phyloP scores from a whole-genome alignment of 1,140 invertebrate species.

The Lutraria rhynchaena region DNA sequence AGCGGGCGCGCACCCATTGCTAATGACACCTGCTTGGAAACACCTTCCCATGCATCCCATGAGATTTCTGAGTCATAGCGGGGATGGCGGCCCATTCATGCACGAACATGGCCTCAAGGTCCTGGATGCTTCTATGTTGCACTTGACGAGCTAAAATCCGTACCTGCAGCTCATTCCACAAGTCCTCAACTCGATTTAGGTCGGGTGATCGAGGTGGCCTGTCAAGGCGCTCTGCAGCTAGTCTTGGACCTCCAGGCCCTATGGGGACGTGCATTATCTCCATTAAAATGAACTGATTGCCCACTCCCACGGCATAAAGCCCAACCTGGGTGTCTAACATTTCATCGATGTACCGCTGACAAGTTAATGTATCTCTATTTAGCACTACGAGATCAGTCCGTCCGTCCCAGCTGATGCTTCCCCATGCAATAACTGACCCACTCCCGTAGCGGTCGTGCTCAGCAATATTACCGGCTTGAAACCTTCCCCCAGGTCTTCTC shows the following conservation, averaged over 20 bases:
- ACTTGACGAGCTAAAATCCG: constrained; percentile 1
- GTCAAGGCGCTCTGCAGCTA: constrained; percentile 18
- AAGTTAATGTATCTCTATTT: too few relatives aligned
- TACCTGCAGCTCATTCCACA: constrained; percentile 43
- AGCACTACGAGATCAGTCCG: neutral
- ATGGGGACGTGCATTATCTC: constrained; percentile 29
- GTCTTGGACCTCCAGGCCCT: constrained; percentile 8
- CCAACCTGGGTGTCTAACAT: too few relatives aligned
- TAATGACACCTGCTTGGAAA: too few relatives aligned
- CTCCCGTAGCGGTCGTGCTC: neutral
- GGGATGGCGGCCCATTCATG: too few relatives aligned
- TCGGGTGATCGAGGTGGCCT: constrained; percentile 7
- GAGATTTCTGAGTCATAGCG: too few relatives aligned
- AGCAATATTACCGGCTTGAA: neutral
- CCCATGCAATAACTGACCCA: neutral
- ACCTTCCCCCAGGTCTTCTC: too few relatives aligned
- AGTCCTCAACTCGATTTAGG: constrained; percentile 28
- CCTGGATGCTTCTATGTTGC: constrained; percentile 22
- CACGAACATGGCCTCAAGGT: too few relatives aligned
- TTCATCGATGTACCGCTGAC: too few relatives aligned
- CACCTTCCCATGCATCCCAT: too few relatives aligned
- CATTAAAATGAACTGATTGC: too few relatives aligned
- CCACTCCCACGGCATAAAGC: neutral
- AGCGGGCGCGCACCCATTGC: too few relatives aligned
- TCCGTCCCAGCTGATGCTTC: neutral